Evolutionary conservation across 2,797 vertebrate genomes (phyloP).

Genomic region (Hemitrygon akajei): DNA sequence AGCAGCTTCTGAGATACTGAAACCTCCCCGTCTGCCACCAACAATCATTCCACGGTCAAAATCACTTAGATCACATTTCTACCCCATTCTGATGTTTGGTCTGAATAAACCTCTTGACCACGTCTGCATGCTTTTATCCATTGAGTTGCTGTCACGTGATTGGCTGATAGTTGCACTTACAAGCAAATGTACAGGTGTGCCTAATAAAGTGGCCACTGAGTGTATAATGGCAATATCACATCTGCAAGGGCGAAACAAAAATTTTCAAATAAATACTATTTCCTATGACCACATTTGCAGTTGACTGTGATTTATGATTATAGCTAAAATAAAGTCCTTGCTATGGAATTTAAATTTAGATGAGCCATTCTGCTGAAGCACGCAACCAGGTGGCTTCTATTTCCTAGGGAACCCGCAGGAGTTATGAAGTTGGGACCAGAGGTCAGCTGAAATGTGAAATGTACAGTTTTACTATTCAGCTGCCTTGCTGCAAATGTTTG

Average conservation of each 20-base stretch:
- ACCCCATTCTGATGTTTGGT: too few relatives aligned
- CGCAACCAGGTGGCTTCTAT: neutral
- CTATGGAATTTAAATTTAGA: neutral
- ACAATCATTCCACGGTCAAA: too few relatives aligned
- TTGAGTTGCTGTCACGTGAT: too few relatives aligned
- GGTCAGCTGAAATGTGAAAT: slow-evolving; percentile 2
- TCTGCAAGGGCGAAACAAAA: neutral
- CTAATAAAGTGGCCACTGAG: too few relatives aligned
- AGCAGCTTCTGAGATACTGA: too few relatives aligned
- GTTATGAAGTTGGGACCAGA: neutral
- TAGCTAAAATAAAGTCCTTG: neutral
- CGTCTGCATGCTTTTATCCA: too few relatives aligned
- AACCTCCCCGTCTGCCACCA: too few relatives aligned
- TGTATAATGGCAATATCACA: neutral
- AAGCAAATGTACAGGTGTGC: too few relatives aligned
- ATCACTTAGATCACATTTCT: too few relatives aligned
- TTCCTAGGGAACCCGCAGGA: slow-evolving; percentile 24
- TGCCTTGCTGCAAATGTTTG: neutral
- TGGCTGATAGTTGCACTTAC: too few relatives aligned
- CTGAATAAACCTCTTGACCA: too few relatives aligned
- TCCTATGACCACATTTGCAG: neutral
- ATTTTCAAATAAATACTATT: neutral
- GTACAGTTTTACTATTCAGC: slow-evolving; percentile 4
- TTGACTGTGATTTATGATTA: neutral
- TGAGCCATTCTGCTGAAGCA: neutral